These are phyloP conservation scores for Brevimyrus niger DNA, from an alignment of 2,113 vertebrate species.

Conservation along the genomic window DNA sequence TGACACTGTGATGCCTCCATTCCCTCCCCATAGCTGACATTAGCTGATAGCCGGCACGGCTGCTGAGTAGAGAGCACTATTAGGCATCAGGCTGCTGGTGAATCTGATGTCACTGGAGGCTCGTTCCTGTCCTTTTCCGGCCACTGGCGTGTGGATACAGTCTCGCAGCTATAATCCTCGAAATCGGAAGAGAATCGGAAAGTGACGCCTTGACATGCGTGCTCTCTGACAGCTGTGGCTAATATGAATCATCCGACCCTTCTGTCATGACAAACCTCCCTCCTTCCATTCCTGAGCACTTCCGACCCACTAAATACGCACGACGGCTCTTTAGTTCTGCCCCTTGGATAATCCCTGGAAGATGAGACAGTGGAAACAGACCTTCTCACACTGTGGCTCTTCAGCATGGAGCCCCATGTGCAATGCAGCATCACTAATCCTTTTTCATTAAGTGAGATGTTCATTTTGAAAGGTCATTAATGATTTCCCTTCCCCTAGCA, in stretches of 20 bases:
- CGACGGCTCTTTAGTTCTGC: background rate
- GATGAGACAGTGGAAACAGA: background rate
- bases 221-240: background rate
- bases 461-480: slow-evolving; percentile 62
- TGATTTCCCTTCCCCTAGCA: slow-evolving; percentile 56
- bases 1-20: background rate
- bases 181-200: background rate
- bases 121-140: slow-evolving; percentile 13
- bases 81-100: background rate
- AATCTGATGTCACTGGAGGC: background rate
- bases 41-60: background rate
- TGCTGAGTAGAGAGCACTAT: background rate
- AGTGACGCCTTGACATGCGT: background rate
- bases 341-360: background rate
- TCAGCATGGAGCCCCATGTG: slow-evolving; percentile 61
- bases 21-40: background rate
- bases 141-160: slow-evolving; percentile 17
- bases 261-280: background rate
- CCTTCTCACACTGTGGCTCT: slow-evolving; percentile 28
- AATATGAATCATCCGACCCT: background rate
- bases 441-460: slow-evolving; percentile 54
- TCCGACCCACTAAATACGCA: background rate
- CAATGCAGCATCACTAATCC: slow-evolving; percentile 52
- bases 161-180: background rate
- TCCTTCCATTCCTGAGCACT: background rate